These are phyloP conservation scores for Notolabrus celidotus DNA, from an alignment of 2,797 vertebrate species.

Conservation along the genomic window DNA sequence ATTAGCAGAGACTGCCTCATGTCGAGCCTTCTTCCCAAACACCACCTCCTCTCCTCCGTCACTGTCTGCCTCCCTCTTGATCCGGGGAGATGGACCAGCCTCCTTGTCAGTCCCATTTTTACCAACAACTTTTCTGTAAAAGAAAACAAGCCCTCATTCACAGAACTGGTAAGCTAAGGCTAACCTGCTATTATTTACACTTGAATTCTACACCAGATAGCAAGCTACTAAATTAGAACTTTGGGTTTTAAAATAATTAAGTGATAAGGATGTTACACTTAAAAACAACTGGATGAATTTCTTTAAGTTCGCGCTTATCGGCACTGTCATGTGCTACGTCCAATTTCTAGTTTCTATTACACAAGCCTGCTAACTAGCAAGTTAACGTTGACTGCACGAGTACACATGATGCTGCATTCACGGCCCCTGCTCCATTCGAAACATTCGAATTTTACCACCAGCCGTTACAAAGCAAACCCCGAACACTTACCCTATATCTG, in stretches of 20 bases:
- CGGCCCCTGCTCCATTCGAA: background rate
- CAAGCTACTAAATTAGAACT: rapidly evolving
- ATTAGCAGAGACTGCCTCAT: slow-evolving; percentile 84
- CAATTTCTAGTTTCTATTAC: background rate
- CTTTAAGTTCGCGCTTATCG: rapidly evolving
- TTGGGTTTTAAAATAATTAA: rapidly evolving
- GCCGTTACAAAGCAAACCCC: rapidly evolving
- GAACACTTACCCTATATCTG: slow-evolving; percentile 79
- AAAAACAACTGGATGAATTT: background rate
- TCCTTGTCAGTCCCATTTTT: slow-evolving; percentile 75
- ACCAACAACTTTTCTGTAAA: slow-evolving; percentile 78
- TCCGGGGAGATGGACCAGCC: slow-evolving; percentile 52
- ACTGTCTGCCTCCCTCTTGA: slow-evolving; percentile 86
- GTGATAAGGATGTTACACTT: background rate
- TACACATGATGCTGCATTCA: slow-evolving; percentile 13
- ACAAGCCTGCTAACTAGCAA: background rate
- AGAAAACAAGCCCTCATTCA: background rate
- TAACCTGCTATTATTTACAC: background rate
- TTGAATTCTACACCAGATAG: background rate
- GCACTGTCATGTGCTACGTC: background rate
- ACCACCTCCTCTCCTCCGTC: slow-evolving; percentile 84
- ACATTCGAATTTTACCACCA: background rate
- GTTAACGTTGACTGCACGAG: background rate
- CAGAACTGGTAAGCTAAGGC: background rate
- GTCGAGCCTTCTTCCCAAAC: slow-evolving; percentile 89